Evolutionary conservation across 2,888 invertebrate genomes (phyloP), one percentile per base, ranked within the genome.

Genomic region (Cotesia congregata): DNA sequence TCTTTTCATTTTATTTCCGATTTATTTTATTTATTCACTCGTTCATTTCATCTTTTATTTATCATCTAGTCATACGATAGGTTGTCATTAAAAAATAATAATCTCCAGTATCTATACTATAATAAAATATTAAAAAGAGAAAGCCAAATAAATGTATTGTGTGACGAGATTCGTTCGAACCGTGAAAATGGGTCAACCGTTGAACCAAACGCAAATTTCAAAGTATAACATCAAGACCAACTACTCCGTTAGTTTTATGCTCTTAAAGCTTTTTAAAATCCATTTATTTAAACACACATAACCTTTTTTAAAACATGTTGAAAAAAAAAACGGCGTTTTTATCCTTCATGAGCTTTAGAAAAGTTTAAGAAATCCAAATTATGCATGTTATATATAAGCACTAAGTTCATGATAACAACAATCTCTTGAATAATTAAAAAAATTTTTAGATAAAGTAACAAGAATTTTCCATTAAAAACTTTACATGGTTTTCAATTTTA

Each of bases 221-320:
- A 73, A 73, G 73, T 77, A 77, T 68, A 73, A 50, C 12, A 50
- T 50, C 12, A 50, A 50, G 50, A 50, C 50, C 50, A 12, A 50
- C 50, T 69, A 77, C 61, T 72, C 76, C 59, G 77, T 77, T 77
- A 73, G 69, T 59, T 64, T 64, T 73, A 77, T 30, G 12, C 50
- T 12, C 12, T 77, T 80, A 77, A 78, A 82, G 80, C 81, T 76
- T 80, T 80, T 82, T 80, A 82, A 82, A 79, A 80, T 81, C 79
- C 80, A 77, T 80, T 81, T 79, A 79, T 50, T 50, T 4, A 50
- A 12, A 50, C 1, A 12, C 9, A 50, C 50, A 50, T 30, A 30
- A 30, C 30, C 30, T 30, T 30, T 30, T 3, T 30, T 30, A 30
- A 30, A 30, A 30, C 30, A 30, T 30, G 30, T 30, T 30, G 30